A percentile compares a stretch with the other conserved stretches of the same genome.
Evolutionary conservation across 1,140 invertebrate genomes (phyloP).

Genomic region (Euborellia annulipes): DNA sequence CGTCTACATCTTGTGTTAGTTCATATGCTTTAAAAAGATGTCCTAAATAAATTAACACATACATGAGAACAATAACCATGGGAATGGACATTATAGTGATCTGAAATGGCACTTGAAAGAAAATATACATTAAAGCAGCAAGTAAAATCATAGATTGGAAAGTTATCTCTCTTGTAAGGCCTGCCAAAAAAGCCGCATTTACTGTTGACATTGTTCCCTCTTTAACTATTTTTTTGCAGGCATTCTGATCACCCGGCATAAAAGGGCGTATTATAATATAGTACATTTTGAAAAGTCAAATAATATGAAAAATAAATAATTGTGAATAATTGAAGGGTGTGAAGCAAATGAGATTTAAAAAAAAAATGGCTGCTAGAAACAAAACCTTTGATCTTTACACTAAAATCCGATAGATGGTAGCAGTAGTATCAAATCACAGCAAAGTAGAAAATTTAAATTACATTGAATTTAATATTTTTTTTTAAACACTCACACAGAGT

Average conservation of each 20-base stretch:
- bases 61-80: constrained; percentile 27
- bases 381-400: too few relatives aligned
- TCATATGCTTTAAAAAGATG: constrained; percentile 28
- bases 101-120: constrained; percentile 33
- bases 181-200: constrained; percentile 27
- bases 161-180: constrained; percentile 30
- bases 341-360: too few relatives aligned
- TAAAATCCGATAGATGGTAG: too few relatives aligned
- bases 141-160: constrained; percentile 32
- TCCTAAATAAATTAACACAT: constrained; percentile 26
- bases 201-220: constrained; percentile 30
- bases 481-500: too few relatives aligned
- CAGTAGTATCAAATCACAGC: too few relatives aligned
- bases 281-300: constrained; percentile 4
- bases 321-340: too few relatives aligned
- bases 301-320: too few relatives aligned
- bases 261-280: constrained; percentile 29
- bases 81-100: constrained; percentile 31
- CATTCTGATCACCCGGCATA: constrained; percentile 28
- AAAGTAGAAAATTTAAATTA: too few relatives aligned
- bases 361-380: too few relatives aligned
- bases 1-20: constrained; percentile 27
- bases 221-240: constrained; percentile 27
- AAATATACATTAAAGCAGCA: constrained; percentile 35
- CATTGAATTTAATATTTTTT: too few relatives aligned